Evolutionary conservation across 1,140 invertebrate species (phyloP).

Genomic region (Diprion similis): DNA sequence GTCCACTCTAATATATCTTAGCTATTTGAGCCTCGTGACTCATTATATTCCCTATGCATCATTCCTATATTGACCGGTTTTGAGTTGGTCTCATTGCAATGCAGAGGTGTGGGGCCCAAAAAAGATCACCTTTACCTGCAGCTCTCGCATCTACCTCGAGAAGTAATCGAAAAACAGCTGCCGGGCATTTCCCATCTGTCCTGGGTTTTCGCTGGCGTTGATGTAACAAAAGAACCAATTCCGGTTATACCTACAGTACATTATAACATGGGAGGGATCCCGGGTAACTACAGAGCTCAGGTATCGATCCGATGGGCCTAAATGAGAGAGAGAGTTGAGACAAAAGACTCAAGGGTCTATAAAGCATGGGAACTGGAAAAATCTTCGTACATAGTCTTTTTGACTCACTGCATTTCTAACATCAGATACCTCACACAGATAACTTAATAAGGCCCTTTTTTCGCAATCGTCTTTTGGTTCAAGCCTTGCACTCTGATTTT

Average conservation of each 20-base stretch:
- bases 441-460: neutral
- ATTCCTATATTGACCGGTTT: too few species aligned
- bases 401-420: neutral
- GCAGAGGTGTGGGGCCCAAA: slow-evolving; percentile 75
- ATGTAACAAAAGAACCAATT: slow-evolving; percentile 83
- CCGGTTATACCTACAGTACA: slow-evolving; percentile 89
- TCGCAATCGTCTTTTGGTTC: neutral
- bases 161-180: slow-evolving; percentile 69
- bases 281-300: slow-evolving; percentile 85
- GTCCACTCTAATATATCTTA: too few species aligned
- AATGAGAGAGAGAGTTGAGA: too few species aligned
- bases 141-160: slow-evolving; percentile 78
- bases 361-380: too few species aligned
- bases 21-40: too few species aligned
- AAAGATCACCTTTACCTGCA: slow-evolving; percentile 87
- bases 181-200: slow-evolving; percentile 76
- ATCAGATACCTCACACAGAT: neutral
- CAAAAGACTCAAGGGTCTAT: too few species aligned
- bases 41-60: too few species aligned
- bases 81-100: too few species aligned
- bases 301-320: slow-evolving; percentile 51
- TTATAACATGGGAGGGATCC: slow-evolving; percentile 90
- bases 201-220: slow-evolving; percentile 86
- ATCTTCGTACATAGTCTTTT: too few species aligned
- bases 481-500: neutral